Evolutionary conservation across 2,797 vertebrate species (phyloP).

Genomic region (Potorous gilbertii): DNA sequence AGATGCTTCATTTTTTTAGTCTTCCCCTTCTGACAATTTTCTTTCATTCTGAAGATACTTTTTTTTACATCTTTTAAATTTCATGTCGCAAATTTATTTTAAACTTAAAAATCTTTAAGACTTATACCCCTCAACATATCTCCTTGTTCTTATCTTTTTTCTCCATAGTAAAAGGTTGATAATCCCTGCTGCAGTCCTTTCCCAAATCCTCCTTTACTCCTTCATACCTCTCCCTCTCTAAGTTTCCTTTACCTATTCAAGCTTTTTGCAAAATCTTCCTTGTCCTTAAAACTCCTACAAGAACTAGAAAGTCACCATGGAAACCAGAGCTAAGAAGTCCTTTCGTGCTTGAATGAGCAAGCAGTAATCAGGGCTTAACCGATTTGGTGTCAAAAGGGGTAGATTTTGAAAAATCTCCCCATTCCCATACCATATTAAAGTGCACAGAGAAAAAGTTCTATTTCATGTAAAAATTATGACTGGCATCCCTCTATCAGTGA

Average conservation of each 20-base stretch:
- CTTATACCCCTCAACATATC: neutral
- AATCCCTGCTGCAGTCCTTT: neutral
- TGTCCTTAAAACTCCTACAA: neutral
- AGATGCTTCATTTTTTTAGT: neutral
- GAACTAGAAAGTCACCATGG: neutral
- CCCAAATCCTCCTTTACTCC: neutral
- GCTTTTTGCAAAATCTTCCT: neutral
- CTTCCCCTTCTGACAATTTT: neutral
- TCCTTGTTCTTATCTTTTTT: neutral
- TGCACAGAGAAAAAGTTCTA: constrained; percentile 29
- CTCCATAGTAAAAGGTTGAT: neutral
- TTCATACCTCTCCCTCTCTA: too few relatives aligned
- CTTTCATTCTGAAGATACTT: neutral
- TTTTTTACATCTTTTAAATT: neutral
- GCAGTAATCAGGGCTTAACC: neutral
- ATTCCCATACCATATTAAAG: constrained; percentile 1
- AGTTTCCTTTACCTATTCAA: neutral
- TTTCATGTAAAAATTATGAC: neutral
- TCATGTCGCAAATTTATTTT: neutral
- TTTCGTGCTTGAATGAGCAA: neutral
- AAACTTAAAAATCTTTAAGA: neutral
- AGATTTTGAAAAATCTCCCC: neutral
- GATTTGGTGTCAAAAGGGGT: neutral
- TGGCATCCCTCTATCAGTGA: neutral
- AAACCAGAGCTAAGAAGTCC: neutral